Evolutionary conservation across 2,113 vertebrate genomes (phyloP), one percentile per base, ranked within the genome.

Genomic region (Lathamus discolor): DNA sequence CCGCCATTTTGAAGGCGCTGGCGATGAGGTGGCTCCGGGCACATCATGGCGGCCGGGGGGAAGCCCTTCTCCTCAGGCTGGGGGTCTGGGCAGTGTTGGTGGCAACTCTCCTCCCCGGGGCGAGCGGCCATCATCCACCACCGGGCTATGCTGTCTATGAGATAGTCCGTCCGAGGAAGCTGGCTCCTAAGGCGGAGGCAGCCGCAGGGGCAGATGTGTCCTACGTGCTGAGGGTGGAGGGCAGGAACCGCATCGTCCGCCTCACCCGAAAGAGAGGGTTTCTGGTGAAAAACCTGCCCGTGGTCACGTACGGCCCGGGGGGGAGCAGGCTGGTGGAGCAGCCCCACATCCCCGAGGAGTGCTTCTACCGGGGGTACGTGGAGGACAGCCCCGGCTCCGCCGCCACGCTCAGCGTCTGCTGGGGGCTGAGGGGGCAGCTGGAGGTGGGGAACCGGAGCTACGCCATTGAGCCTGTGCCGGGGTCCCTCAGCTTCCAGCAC

Each of bases 341-440:
- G 41, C 89, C 87, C 68, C 62, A 52, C 7, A 5, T 86, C 49
- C 86, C 44, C 1, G 39, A 66, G 28, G 43, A 90, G 51, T 97
- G 97, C 79, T 93, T 91, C 89, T 82, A 80, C 13, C 90, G 91
- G 41, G 97, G 97, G 37, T 88, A 96, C 17, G 68, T 96, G 22
- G 93, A 97, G 54, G 96, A 94, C 29, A 61, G 72, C n/a, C 86
- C 86, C 0, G 44, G 78, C 17, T 97, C 96, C 11, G 55, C 91
- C 1, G 93, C 90, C 13, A 87, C 79, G 8, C 74, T 97, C 39
- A 96, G 78, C 66, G 55, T 70, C 75, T 95, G 96, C 29, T 66
- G 37, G 2, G 96, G 96, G 31, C 91, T 97, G 70, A 93, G 90
- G 77, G 97, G 96, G 9, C 28, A 92, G 59, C 92, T 98, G 73